These are phyloP conservation scores for Pimpla rufipes DNA, from an alignment of 2,888 invertebrate genomes.

Conservation along the genomic window DNA sequence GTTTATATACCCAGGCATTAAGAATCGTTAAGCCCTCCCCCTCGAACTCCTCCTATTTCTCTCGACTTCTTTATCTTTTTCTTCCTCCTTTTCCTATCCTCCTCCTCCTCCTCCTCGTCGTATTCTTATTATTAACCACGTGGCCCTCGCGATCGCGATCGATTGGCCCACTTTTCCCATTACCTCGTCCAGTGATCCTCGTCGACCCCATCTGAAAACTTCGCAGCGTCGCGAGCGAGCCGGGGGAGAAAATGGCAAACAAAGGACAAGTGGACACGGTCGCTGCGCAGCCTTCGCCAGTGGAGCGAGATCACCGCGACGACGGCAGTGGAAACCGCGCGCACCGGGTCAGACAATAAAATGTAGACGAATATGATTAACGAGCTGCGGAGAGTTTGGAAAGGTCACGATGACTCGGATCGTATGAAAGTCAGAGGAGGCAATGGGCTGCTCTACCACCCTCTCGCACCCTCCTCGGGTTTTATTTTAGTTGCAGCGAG, in stretches of 20 bases:
- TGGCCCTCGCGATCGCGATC: conserved; percentile 27
- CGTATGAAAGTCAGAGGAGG: neutral
- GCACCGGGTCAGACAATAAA: conserved; percentile 24
- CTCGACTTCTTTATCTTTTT: conserved; percentile 27
- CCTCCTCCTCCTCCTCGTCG: conserved; percentile 18
- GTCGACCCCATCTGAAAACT: neutral
- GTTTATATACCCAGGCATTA: conserved; percentile 68
- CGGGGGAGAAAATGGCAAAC: neutral
- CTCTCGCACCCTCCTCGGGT: neutral
- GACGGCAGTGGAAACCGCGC: neutral
- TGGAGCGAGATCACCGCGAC: no score
- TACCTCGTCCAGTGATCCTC: conserved; percentile 6
- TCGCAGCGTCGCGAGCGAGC: neutral
- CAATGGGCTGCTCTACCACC: neutral
- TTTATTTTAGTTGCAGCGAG: neutral
- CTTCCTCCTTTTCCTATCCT: conserved; percentile 35
- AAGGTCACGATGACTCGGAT: neutral
- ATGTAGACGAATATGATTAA: conserved; percentile 31
- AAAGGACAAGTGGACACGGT: conserved; percentile 20
- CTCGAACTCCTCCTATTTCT: conserved; percentile 47
- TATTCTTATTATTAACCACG: conserved; percentile 4
- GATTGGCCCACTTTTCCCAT: conserved; percentile 36
- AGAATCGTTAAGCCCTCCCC: conserved; percentile 68
- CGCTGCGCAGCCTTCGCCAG: no score
- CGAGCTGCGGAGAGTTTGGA: neutral